Percentiles rank a stretch among this genome's conserved stretches.
Conservation (phyloP, 2,797 vertebrate genomes). For the Sebastes matsubarae region DNA sequence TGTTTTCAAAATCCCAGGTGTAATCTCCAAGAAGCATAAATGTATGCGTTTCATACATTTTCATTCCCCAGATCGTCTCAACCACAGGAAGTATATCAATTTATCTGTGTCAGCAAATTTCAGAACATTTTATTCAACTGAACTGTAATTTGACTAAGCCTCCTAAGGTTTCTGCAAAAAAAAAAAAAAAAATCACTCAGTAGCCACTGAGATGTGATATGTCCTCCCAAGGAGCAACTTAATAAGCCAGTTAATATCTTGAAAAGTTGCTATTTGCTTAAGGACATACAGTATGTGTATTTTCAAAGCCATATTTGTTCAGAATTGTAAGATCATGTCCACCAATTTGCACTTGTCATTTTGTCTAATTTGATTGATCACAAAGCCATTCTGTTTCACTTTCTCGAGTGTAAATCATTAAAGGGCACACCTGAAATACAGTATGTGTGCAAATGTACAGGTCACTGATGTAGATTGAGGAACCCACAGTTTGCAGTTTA, state of each 20-base stretch:
- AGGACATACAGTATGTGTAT: background rate
- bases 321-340: background rate
- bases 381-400: background rate
- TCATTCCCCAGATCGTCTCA: background rate
- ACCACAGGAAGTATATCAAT: background rate
- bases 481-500: no score
- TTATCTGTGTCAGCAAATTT: background rate
- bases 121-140: background rate
- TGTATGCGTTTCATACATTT: no score
- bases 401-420: background rate
- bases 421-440: background rate
- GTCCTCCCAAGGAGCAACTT: background rate
- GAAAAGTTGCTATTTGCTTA: background rate
- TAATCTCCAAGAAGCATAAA: background rate
- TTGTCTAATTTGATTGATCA: background rate
- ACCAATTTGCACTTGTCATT: background rate
- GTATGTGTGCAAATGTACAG: no score
- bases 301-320: background rate
- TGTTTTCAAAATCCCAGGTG: background rate
- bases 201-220: background rate
- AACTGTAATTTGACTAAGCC: slow-evolving; percentile 4
- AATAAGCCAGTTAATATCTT: background rate
- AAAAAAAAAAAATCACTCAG: background rate
- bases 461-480: no score
- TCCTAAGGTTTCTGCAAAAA: background rate